Conservation (phyloP, 35 echinoderm and acorn worm genomes). For the Apostichopus californicus region DNA sequence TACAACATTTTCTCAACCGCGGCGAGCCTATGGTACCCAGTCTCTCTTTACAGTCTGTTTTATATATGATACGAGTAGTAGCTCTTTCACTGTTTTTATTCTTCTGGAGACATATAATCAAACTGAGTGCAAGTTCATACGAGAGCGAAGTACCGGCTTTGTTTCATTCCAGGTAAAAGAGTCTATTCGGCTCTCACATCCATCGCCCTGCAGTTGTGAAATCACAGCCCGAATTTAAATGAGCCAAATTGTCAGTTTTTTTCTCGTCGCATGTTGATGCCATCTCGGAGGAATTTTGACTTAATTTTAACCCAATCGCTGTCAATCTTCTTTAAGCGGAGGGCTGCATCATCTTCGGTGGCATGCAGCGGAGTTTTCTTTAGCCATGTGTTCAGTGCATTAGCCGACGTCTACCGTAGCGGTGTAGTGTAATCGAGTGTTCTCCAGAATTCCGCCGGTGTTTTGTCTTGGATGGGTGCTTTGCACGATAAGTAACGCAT, state of each 20-base stretch:
- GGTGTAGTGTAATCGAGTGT: no score
- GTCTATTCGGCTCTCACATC: background rate
- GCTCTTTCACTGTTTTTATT: background rate
- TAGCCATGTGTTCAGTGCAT: background rate
- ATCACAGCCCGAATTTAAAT: slow-evolving; percentile 33
- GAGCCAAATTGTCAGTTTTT: slow-evolving; percentile 18
- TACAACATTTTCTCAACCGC: slow-evolving; percentile 16
- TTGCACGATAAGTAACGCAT: no score
- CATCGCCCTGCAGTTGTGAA: background rate
- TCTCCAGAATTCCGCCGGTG: no score
- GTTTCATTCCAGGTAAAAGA: slow-evolving; percentile 13
- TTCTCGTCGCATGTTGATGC: background rate
- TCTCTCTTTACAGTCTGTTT: background rate
- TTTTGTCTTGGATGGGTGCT: no score
- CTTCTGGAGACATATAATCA: slow-evolving; percentile 7
- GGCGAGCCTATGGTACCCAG: background rate
- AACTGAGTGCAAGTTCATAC: background rate
- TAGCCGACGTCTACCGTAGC: background rate
- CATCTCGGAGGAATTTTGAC: slow-evolving; percentile 44
- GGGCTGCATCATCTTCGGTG: background rate
- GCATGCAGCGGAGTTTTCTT: background rate
- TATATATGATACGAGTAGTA: background rate
- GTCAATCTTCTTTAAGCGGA: slow-evolving; percentile 25
- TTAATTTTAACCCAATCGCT: slow-evolving; percentile 21
- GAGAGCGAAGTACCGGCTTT: background rate